Percentiles rank a stretch among this genome's conserved stretches.
Evolutionary conservation across 2,113 vertebrate genomes (phyloP).

Genomic region (Spheniscus mendiculus): DNA sequence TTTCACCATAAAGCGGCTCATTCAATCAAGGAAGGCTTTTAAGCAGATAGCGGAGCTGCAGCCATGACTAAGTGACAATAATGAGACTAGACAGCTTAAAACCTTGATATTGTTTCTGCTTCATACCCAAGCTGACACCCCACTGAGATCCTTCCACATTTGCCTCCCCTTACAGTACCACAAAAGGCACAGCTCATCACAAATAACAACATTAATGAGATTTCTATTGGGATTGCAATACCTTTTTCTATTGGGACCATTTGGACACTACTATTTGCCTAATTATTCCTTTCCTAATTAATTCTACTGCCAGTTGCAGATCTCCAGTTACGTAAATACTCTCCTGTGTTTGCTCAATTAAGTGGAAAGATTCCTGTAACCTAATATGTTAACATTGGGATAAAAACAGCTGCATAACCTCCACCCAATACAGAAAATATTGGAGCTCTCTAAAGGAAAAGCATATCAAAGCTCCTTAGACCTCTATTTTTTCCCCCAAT

Average conservation of each 20-base stretch:
- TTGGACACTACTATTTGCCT: conserved; percentile 36
- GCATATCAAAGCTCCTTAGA: background rate
- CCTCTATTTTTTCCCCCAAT: background rate
- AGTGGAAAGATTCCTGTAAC: conserved; percentile 41
- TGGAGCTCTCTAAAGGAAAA: background rate
- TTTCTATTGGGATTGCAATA: conserved; percentile 25
- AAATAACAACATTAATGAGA: conserved; percentile 35
- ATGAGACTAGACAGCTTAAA: conserved; percentile 19
- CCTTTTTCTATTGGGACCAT: conserved; percentile 23
- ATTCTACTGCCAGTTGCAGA: conserved; percentile 42
- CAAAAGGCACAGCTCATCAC: conserved; percentile 19
- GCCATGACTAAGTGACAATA: background rate
- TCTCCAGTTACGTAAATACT: conserved; percentile 35
- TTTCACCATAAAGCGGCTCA: background rate
- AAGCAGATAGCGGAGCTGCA: background rate
- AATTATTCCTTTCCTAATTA: conserved; percentile 59
- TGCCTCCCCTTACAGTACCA: background rate
- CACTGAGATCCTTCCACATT: conserved; percentile 7
- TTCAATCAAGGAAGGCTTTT: background rate
- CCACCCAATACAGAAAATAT: background rate
- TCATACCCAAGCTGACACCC: conserved; percentile 19
- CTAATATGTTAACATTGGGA: conserved; percentile 1
- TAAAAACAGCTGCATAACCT: background rate
- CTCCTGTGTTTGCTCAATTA: conserved; percentile 56
- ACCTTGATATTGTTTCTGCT: conserved; percentile 36